Evolutionary conservation across 2,888 invertebrate species (phyloP).

Genomic region (Tryphoninae sp.): DNA sequence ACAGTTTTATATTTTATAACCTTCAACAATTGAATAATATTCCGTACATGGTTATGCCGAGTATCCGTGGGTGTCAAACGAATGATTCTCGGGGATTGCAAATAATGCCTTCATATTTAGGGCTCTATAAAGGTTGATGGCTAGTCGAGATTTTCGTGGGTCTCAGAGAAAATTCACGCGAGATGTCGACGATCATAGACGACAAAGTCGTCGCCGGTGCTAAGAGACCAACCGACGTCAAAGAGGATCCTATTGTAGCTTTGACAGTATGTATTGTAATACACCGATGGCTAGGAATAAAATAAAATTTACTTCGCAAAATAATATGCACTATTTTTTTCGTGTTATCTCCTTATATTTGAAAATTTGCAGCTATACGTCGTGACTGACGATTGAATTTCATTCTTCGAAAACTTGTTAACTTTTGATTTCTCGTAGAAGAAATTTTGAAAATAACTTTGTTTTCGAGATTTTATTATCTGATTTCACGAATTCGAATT

Average conservation of each 20-base stretch:
- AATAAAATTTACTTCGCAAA: not conserved
- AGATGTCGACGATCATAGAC: constrained; percentile 79
- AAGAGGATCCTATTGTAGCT: constrained; percentile 79
- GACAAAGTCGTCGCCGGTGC: constrained; percentile 80
- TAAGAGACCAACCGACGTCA: constrained; percentile 75
- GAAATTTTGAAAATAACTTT: constrained; percentile 2
- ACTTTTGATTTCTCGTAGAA: not conserved
- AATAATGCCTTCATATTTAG: not conserved
- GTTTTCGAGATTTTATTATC: not conserved
- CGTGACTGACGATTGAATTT: not conserved
- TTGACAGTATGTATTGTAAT: constrained; percentile 73
- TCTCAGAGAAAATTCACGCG: constrained; percentile 1
- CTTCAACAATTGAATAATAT: constrained; percentile 28
- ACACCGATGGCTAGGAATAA: constrained; percentile 19
- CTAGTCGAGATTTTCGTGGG: constrained; percentile 21
- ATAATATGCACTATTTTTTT: not conserved
- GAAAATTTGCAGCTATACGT: not conserved
- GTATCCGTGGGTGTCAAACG: constrained; percentile 32
- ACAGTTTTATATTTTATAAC: constrained; percentile 34
- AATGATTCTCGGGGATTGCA: constrained; percentile 20
- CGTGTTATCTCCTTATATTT: not conserved
- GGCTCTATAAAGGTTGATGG: constrained; percentile 21
- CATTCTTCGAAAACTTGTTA: not conserved
- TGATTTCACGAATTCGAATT: not conserved
- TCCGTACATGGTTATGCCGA: constrained; percentile 53